Conservation (phyloP, 2,888 invertebrate species). For the Pyrocoelia pectoralis region DNA sequence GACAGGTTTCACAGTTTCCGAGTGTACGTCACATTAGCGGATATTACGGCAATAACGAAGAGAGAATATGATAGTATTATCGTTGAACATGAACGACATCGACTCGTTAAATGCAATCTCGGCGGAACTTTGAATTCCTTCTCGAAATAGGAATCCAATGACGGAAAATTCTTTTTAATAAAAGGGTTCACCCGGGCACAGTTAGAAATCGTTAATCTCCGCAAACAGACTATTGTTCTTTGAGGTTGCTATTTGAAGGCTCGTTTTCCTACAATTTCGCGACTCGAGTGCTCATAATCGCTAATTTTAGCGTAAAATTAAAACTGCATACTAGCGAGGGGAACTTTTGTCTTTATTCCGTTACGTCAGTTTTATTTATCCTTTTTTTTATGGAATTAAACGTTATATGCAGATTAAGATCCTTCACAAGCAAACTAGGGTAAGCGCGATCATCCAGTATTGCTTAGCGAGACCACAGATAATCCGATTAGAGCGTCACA, state of each 20-base stretch:
- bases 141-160: slow-evolving; percentile 28
- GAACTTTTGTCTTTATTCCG: slow-evolving; percentile 19
- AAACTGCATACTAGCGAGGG: slow-evolving; percentile 27
- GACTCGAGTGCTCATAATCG: slow-evolving; percentile 31
- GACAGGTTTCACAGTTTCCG: slow-evolving; percentile 31
- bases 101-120: slow-evolving; percentile 26
- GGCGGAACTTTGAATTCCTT: slow-evolving; percentile 27
- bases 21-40: slow-evolving; percentile 31
- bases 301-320: slow-evolving; percentile 35
- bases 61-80: slow-evolving; percentile 28
- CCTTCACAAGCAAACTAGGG: neutral
- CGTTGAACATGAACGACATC: slow-evolving; percentile 23
- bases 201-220: slow-evolving; percentile 33
- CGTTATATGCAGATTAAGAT: too few relatives aligned
- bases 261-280: slow-evolving; percentile 33
- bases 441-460: neutral
- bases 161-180: slow-evolving; percentile 32
- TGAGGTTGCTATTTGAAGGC: slow-evolving; percentile 27
- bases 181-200: slow-evolving; percentile 23
- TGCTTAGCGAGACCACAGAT: neutral
- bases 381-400: too few relatives aligned
- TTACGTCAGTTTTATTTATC: slow-evolving; percentile 7
- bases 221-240: slow-evolving; percentile 32
- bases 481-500: neutral
- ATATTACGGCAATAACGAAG: slow-evolving; percentile 33